Evolutionary conservation across 2,888 invertebrate genomes (phyloP).

Genomic region (Eristalis tenax): DNA sequence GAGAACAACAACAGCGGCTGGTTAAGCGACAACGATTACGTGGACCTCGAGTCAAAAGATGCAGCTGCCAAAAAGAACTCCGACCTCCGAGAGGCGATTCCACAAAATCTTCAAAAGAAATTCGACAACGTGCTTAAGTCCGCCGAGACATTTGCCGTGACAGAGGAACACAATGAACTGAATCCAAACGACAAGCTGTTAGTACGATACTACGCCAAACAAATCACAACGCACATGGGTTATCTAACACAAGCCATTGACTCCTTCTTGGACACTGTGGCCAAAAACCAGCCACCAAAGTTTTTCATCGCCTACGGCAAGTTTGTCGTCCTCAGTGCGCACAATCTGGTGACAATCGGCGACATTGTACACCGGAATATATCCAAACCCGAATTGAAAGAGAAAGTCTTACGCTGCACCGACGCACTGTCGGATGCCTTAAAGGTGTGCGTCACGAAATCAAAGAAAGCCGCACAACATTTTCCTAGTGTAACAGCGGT

Average conservation of each 20-base stretch:
- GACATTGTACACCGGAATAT: conserved; percentile 95
- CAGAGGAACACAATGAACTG: conserved; percentile 80
- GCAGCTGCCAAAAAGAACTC: conserved; percentile 87
- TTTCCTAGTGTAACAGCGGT: conserved; percentile 95
- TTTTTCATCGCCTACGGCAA: conserved; percentile 96
- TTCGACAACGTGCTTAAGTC: conserved; percentile 89
- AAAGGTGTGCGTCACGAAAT: conserved; percentile 91
- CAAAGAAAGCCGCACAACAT: conserved; percentile 94
- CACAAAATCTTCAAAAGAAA: conserved; percentile 86
- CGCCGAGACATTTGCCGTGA: conserved; percentile 85
- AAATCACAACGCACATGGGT: conserved; percentile 91
- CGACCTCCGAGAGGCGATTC: conserved; percentile 87
- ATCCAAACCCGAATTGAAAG: conserved; percentile 87
- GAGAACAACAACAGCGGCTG: conserved; percentile 82
- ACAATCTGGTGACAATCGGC: conserved; percentile 95
- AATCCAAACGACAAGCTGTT: conserved; percentile 92
- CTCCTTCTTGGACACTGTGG: conserved; percentile 94
- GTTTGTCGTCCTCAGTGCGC: conserved; percentile 96
- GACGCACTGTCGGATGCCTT: conserved; percentile 91
- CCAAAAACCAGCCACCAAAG: conserved; percentile 96
- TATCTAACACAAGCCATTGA: conserved; percentile 94
- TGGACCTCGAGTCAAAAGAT: conserved; percentile 90
- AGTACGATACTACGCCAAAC: conserved; percentile 92
- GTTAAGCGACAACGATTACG: conserved; percentile 95
- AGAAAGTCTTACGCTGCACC: conserved; percentile 88